Percentiles rank a stretch among this genome's conserved stretches.
Conservation (phyloP, 1,140 invertebrate species). For the Aradophagus sp. region DNA sequence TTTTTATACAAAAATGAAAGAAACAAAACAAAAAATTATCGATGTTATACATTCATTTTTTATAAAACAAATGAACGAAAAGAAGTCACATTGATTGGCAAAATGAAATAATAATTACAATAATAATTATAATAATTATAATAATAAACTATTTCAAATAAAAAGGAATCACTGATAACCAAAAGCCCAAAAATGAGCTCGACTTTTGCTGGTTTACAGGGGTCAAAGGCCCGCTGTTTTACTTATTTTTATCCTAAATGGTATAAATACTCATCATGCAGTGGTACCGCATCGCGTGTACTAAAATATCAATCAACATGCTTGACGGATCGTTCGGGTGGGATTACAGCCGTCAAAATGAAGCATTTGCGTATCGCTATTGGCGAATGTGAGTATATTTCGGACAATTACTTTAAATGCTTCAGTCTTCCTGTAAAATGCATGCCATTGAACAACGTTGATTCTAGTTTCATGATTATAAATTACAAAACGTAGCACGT, state of each 20-base stretch:
- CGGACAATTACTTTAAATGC: conserved; percentile 42
- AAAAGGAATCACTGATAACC: too few relatives aligned
- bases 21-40: too few relatives aligned
- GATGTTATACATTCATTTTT: too few relatives aligned
- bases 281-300: conserved; percentile 14
- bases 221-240: too few relatives aligned
- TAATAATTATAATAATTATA: too few relatives aligned
- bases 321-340: conserved; percentile 11
- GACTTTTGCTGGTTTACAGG: too few relatives aligned
- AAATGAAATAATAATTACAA: too few relatives aligned
- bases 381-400: conserved; percentile 41
- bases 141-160: too few relatives aligned
- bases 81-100: too few relatives aligned
- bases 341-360: conserved; percentile 26
- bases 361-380: conserved; percentile 41
- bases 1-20: too few relatives aligned
- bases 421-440: conserved; percentile 52
- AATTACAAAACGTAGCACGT: conserved; percentile 13
- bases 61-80: too few relatives aligned
- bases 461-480: conserved; percentile 9
- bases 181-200: neutral
- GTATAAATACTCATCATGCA: conserved; percentile 36
- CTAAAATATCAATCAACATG: conserved; percentile 34
- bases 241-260: conserved; percentile 19
- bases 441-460: conserved; percentile 21